Evolutionary conservation across 2,113 vertebrate genomes (phyloP).

Genomic region (Corynorhinus townsendii): DNA sequence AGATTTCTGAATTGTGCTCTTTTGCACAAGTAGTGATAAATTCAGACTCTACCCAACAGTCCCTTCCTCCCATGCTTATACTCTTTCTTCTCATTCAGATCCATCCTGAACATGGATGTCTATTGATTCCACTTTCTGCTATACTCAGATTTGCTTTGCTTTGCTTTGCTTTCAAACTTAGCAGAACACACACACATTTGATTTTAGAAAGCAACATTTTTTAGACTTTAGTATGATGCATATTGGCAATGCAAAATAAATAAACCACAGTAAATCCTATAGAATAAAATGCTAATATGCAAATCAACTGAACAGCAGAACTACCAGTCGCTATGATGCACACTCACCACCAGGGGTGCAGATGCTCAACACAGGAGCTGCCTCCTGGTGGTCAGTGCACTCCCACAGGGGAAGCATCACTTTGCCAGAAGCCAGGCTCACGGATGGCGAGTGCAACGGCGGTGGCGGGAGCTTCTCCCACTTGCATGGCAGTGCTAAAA

Average conservation of each 20-base stretch:
- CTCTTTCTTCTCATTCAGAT: background rate
- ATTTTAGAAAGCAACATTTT: background rate
- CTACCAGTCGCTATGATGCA: no score
- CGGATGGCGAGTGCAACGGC: no score
- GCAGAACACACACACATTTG: background rate
- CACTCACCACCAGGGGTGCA: no score
- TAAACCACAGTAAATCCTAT: background rate
- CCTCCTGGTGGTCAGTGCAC: no score
- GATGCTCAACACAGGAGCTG: no score
- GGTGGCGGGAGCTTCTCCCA: no score
- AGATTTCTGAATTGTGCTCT: background rate
- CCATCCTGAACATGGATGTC: background rate
- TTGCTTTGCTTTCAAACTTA: background rate
- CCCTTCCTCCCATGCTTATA: rapidly evolving
- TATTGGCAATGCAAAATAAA: background rate
- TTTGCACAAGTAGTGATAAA: no score
- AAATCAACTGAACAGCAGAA: no score
- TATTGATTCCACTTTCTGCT: background rate
- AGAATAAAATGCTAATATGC: no score
- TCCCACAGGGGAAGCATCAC: no score
- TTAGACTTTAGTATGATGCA: background rate
- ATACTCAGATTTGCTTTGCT: background rate
- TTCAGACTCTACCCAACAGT: no score
- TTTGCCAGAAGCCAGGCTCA: no score
- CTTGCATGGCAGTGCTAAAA: rapidly evolving